Conservation (phyloP, 2,797 vertebrate genomes). For the Momotus momota region DNA sequence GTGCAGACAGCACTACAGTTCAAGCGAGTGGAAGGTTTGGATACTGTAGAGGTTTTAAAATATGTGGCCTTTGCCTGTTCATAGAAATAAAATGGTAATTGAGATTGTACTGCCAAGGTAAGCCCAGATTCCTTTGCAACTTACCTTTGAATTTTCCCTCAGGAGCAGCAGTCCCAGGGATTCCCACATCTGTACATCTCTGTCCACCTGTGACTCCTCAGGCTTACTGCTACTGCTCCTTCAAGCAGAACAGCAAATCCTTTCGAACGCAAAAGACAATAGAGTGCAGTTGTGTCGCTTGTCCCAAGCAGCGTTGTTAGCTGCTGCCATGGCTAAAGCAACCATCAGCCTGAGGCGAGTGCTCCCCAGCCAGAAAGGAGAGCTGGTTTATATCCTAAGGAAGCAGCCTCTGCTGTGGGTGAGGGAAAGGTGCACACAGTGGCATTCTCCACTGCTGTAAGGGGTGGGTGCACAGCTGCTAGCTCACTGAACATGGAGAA, state of each 20-base stretch:
- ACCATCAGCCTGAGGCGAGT: neutral
- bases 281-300: neutral
- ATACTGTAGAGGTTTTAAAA: neutral
- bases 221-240: neutral
- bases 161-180: neutral
- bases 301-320: neutral
- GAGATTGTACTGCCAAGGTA: neutral
- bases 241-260: neutral
- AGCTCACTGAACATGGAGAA: rapidly evolving
- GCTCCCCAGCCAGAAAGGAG: neutral
- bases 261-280: neutral
- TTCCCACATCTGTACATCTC: neutral
- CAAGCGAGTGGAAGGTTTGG: neutral
- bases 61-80: neutral
- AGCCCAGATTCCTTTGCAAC: neutral
- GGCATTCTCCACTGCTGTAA: rapidly evolving
- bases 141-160: neutral
- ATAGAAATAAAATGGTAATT: neutral
- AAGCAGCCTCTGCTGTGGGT: neutral
- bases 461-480: neutral
- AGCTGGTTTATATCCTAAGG: neutral
- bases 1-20: neutral
- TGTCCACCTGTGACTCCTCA: neutral
- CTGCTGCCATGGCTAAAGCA: neutral
- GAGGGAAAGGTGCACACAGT: neutral